These are phyloP conservation scores for Heliconius charithonia DNA, from an alignment of 2,888 invertebrate genomes.

Conservation along the genomic window DNA sequence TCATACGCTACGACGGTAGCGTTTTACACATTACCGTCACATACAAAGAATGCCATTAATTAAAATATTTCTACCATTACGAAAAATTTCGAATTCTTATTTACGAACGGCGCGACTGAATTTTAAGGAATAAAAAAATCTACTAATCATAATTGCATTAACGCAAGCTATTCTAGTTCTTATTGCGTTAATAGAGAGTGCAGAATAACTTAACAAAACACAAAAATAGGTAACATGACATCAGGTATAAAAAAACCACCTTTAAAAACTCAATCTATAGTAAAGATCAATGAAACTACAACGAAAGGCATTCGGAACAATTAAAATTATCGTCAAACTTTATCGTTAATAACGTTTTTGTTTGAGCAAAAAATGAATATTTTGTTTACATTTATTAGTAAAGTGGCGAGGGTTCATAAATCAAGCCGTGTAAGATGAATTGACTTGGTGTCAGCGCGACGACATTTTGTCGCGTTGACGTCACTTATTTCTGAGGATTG, in stretches of 20 bases:
- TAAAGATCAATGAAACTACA: constrained; percentile 63
- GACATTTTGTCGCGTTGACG: constrained; percentile 51
- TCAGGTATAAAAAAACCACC: constrained; percentile 56
- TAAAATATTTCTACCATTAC: constrained; percentile 77
- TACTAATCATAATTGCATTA: constrained; percentile 20
- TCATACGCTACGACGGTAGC: constrained; percentile 48
- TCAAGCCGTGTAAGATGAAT: constrained; percentile 76
- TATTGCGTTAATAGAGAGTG: neutral
- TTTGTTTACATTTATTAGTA: constrained; percentile 83
- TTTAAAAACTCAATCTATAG: constrained; percentile 58
- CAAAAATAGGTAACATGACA: constrained; percentile 53
- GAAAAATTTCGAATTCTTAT: constrained; percentile 65
- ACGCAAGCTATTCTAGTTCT: constrained; percentile 16
- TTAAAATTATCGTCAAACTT: constrained; percentile 70
- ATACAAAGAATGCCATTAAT: constrained; percentile 69
- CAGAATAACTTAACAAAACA: neutral
- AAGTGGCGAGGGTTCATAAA: constrained; percentile 76
- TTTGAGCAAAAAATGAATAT: constrained; percentile 70
- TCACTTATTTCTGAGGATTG: constrained; percentile 49
- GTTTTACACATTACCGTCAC: constrained; percentile 66
- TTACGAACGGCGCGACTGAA: constrained; percentile 58
- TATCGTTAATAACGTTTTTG: constrained; percentile 75
- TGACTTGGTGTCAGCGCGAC: constrained; percentile 54
- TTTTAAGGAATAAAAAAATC: constrained; percentile 58
- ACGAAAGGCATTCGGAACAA: constrained; percentile 68